Conservation (phyloP, 2,113 vertebrate species). For the Nestor notabilis region DNA sequence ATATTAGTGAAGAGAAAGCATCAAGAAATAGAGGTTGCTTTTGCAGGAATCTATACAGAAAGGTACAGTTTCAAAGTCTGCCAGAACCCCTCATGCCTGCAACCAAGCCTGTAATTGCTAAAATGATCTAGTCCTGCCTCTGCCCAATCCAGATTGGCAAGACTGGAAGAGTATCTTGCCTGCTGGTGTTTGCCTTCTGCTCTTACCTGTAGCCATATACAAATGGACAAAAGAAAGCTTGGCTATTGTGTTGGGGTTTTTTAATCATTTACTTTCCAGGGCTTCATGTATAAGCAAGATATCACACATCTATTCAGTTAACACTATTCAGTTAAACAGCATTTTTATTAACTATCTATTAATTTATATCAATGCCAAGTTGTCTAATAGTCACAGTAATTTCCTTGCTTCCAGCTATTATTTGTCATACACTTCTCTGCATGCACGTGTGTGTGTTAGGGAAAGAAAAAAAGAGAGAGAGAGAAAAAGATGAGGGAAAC, state of each 20-base stretch:
- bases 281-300: not conserved
- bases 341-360: constrained; percentile 26
- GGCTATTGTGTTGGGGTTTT: not conserved
- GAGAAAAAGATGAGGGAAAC: not conserved
- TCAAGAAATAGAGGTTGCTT: not conserved
- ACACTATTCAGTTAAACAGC: not conserved
- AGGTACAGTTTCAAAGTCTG: not conserved
- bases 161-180: not conserved
- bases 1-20: not conserved
- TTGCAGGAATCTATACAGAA: not conserved
- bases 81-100: not conserved
- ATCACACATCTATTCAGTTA: not conserved
- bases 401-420: constrained; percentile 17
- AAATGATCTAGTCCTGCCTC: not conserved
- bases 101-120: not conserved
- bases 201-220: not conserved
- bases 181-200: not conserved
- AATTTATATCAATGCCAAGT: not conserved
- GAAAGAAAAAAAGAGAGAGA: no score
- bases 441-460: not conserved
- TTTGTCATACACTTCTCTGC: not conserved
- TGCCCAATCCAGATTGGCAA: not conserved
- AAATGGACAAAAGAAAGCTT: not conserved
- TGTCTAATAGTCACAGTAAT: not conserved
- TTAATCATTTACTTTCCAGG: not conserved